Evolutionary conservation across 2,888 invertebrate genomes (phyloP), one percentile per base, ranked within the genome.

Genomic region (Ophion ellenae): DNA sequence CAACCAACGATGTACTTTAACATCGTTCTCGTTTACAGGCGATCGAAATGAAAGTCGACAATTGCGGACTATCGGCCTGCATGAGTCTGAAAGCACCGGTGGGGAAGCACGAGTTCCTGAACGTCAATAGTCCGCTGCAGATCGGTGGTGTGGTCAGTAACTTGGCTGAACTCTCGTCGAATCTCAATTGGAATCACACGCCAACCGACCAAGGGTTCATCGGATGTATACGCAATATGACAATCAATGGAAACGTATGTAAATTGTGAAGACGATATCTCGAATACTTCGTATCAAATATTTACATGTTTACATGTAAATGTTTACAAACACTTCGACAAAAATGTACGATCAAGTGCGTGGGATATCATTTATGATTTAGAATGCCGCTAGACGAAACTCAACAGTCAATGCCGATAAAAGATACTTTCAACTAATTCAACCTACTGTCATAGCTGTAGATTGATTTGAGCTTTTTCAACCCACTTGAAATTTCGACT

Each of bases 181-280:
- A 95, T 47, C 96, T 96, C 81, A 96, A 96, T 79, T 98, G 98
- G 97, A 94, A 95, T 36, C 95, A 96, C 90, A 94, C 95, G 7
- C 97, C 98, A 1, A 96, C 96, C 17, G 95, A 95, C 71, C 95
- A 95, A 86, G 96, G 97, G 83, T 98, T 98, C 93, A 95, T 96
- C 69, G 99, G 99, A 5, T 99, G 99, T 93, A 96, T 99, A 88
- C 96, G 97, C 89, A 99, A 99, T 94, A 96, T 99, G 88, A 97
- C 98, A 0, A 97, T 98, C 92, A 98, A 98, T 91, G 96, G 96
- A 88, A 95, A 95, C 93, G 96, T 96, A 92, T 95, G 95, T 89
- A 24, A 53, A 70, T 14, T 14, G 47, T 14, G 14, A 11, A 47
- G 14, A 47, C 47, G 10, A 47, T 47, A 14, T 32, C 32, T 10